Evolutionary conservation across 2,797 vertebrate species (phyloP).

Genomic region (Myripristis murdjan): DNA sequence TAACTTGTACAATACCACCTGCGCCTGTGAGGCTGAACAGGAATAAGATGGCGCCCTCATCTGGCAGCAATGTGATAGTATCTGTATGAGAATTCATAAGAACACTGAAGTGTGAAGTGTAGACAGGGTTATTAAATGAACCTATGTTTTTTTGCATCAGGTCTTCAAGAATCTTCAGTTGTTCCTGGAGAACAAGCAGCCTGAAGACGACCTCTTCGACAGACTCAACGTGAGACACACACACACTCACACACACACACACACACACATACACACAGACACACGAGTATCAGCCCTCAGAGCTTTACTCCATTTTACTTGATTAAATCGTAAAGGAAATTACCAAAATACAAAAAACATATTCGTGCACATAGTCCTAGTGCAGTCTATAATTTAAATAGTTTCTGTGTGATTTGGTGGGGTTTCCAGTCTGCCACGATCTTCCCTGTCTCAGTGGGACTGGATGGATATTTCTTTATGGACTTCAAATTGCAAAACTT

Average conservation of each 20-base stretch:
- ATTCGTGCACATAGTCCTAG: too few relatives aligned
- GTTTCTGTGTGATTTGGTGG: too few relatives aligned
- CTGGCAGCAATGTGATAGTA: constrained; percentile 53
- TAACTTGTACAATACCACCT: constrained; percentile 20
- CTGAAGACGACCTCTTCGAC: constrained; percentile 97
- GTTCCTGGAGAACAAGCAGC: constrained; percentile 98
- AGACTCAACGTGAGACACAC: constrained; percentile 92
- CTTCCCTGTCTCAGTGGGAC: too few relatives aligned
- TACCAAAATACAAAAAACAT: too few relatives aligned
- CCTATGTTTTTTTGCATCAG: constrained; percentile 70
- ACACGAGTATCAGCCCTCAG: background rate
- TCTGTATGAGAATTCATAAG: background rate
- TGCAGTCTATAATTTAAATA: too few relatives aligned
- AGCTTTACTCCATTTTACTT: background rate
- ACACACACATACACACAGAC: too few relatives aligned
- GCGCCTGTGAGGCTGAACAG: constrained; percentile 31
- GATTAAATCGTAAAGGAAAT: background rate
- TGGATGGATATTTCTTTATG: too few relatives aligned
- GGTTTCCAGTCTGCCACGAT: too few relatives aligned
- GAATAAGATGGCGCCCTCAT: constrained; percentile 45
- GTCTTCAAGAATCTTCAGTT: constrained; percentile 98
- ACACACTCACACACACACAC: too few relatives aligned
- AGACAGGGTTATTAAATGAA: constrained; percentile 9
- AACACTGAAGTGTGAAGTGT: background rate
- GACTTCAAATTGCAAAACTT: too few relatives aligned